Evolutionary conservation across 2,113 vertebrate genomes (phyloP), one percentile per base, ranked within the genome.

Genomic region (Anser brachyrhynchus): DNA sequence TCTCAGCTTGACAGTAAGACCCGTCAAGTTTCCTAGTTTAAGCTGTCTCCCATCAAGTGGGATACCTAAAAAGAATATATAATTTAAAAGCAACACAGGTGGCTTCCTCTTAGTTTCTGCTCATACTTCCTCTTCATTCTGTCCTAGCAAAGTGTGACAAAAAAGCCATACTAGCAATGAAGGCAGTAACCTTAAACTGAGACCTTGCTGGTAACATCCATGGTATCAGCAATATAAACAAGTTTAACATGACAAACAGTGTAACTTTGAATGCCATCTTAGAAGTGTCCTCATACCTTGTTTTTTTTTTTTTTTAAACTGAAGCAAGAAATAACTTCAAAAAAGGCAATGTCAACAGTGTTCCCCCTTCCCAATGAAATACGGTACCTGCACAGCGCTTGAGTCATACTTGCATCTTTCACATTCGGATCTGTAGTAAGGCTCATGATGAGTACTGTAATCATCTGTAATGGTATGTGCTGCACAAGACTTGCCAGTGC

Each of bases 381-480:
- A 76, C 23, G 55, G 84, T 97, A 99, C 99, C 99, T 99, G 99
- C 99, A 99, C 54, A 99, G 98, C 31, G 99, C 99, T 96, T 98
- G 99, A 74, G 99, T 99, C 99, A 99, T 99, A 92, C 98, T 99
- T 84, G 99, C 99, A 55, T 99, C 99, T 98, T 99, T 99, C 64
- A 99, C 99, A 55, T 99, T 99, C 67, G 99, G 99, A 97, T 99
- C 99, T 15, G 99, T 99, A 81, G 99, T 99, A 95, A 99, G 99
- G 97, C 99, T 99, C 98, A 99, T 98, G 98, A 99, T 99, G 83
- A 99, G 99, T 89, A 99, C 98, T 37, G 99, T 99, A 92, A 99
- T 99, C 99, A 99, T 99, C 97, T 99, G 99, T 51, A 99, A 97
- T 23, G 99, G 99, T 97, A 99, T 99, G 97, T 99, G 99, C 97